phyloP scores from a whole-genome alignment of 2,888 invertebrate species.

The Heliconius hortense region DNA sequence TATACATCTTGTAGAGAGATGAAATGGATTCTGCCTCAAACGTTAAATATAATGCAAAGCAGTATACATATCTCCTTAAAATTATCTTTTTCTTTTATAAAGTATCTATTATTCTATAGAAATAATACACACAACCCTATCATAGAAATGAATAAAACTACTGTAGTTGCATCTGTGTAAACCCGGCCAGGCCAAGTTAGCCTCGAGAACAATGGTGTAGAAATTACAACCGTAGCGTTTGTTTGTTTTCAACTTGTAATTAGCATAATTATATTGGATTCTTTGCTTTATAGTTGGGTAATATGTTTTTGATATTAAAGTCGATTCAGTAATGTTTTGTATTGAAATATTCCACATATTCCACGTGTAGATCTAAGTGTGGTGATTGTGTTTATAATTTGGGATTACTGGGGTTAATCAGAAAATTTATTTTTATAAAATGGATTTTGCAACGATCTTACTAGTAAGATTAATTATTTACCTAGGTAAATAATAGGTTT shows the following conservation, averaged over 20 bases:
- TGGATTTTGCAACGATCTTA: neutral
- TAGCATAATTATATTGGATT: slow-evolving; percentile 30
- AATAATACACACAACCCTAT: slow-evolving; percentile 2
- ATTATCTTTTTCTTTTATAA: neutral
- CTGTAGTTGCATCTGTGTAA: slow-evolving; percentile 53
- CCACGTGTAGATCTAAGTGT: neutral
- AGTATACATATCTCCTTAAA: neutral
- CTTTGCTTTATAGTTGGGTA: slow-evolving; percentile 20
- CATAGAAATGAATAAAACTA: slow-evolving; percentile 7
- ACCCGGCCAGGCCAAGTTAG: slow-evolving; percentile 47
- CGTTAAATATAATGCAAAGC: too few species aligned
- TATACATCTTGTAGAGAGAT: too few species aligned
- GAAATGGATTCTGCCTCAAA: neutral
- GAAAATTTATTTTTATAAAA: neutral
- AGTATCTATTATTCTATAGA: neutral
- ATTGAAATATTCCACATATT: neutral
- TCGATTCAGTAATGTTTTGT: neutral
- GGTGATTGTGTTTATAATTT: neutral
- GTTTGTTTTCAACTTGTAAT: slow-evolving; percentile 19
- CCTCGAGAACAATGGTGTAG: slow-evolving; percentile 33
- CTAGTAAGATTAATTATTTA: too few species aligned
- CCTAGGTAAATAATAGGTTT: too few species aligned
- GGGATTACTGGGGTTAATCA: neutral
- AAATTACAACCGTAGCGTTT: slow-evolving; percentile 24
- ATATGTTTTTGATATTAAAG: slow-evolving; percentile 16